These are phyloP conservation scores for Rhynchonycteris naso DNA, from an alignment of 2,797 vertebrate genomes.

Conservation along the genomic window DNA sequence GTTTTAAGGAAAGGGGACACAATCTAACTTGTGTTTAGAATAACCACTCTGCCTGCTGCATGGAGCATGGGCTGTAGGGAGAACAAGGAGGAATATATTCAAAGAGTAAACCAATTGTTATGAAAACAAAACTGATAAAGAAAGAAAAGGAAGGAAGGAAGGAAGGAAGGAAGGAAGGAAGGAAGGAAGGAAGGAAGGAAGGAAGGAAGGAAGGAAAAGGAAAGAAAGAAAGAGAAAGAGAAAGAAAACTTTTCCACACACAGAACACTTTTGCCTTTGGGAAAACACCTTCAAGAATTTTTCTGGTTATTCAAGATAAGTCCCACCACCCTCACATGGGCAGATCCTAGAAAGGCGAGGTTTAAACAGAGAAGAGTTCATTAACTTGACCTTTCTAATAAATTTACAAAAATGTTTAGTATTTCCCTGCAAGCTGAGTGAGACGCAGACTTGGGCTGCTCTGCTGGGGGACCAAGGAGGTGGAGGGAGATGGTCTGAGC, in stretches of 20 bases:
- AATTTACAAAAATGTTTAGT: not conserved
- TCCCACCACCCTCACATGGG: not conserved
- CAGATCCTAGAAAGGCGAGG: not conserved
- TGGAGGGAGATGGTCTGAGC: not conserved
- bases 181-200: not conserved
- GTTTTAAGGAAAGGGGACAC: not conserved
- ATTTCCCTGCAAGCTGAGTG: not conserved
- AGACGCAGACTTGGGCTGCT: not conserved
- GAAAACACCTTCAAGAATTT: not conserved
- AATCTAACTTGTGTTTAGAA: not conserved
- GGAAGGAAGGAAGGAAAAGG: not conserved
- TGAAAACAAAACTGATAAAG: not conserved
- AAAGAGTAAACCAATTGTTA: not conserved
- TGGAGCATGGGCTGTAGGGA: not conserved
- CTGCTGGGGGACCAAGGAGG: not conserved
- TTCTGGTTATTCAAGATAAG: not conserved
- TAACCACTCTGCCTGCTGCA: not conserved
- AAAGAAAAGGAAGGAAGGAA: not conserved
- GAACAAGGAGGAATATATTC: not conserved
- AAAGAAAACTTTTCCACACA: not conserved
- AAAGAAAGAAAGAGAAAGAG: not conserved
- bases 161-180: not conserved
- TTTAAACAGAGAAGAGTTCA: not conserved
- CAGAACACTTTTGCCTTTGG: not conserved
- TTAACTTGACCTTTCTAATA: constrained; percentile 7